Base-by-base conservation (phyloP, 2,113 vertebrate genomes). In the Atractosteus spatula region DNA sequence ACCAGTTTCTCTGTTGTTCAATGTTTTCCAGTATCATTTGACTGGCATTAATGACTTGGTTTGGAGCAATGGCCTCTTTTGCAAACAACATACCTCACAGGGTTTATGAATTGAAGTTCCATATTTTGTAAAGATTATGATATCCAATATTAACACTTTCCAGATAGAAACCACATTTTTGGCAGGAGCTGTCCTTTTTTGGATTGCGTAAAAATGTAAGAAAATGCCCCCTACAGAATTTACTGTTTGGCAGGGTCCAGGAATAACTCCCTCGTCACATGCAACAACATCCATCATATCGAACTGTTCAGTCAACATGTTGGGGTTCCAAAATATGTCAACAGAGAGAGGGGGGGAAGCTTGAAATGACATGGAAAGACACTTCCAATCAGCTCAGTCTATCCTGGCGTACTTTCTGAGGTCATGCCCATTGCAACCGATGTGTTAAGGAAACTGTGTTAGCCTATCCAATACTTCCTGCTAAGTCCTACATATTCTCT, bases 151-250 rank as follows among this genome's bases (percentile, higher is more conserved):
- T 77, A 84, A 74, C 71, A 82, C 61, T 71, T 54, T 64, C 59
- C 62, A 65, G 78, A 87, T 79, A 82, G 71, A 75, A 85, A 84
- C 80, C 83, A 87, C 72, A 81, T 85, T 81, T 82, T 62, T 83
- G 75, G 75, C 79, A 74, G 29, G 10, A 4, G 41, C 61, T 6
- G 62, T 61, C 43, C 62, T 71, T 59, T 71, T 41, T 51, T n/a
- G 65, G 61, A 63, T 66, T 14, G 41, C 71, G 63, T 5, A 56
- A 75, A 43, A 62, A 64, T 62, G 11, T 12, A 68, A 47, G 62
- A 62, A 69, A 66, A 62, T 61, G 45, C 68, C 54, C 68, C 68
- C 41, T 3, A 59, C 73, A 41, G 56, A 42, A 59, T 29, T 56
- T 55, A 8, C n/a, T 43, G 54, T 54, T 66, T 70, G 69, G 74